phyloP scores from a whole-genome alignment of 2,888 invertebrate genomes.

The Theretra japonica region DNA sequence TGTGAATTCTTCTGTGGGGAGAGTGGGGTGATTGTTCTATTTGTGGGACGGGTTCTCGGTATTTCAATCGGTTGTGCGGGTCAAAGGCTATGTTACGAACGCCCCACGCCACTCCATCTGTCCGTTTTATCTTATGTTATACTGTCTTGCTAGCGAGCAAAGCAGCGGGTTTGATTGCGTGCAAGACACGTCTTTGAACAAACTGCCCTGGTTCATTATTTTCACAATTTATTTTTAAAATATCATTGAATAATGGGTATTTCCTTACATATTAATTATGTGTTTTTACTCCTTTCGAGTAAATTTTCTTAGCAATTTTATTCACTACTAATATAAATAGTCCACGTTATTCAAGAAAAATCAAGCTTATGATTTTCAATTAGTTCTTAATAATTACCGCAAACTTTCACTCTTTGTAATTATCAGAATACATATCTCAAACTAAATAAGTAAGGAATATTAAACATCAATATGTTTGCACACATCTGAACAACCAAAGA shows the following conservation, averaged over 20 bases:
- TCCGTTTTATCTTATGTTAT: slow-evolving; percentile 17
- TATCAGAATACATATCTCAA: too few species aligned
- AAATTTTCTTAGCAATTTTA: too few species aligned
- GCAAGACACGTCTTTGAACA: neutral
- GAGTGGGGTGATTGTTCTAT: neutral
- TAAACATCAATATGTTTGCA: neutral
- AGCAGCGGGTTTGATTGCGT: neutral
- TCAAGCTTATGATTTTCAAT: too few species aligned
- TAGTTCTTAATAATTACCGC: too few species aligned
- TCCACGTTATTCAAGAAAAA: too few species aligned
- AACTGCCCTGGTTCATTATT: neutral
- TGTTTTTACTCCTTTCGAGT: too few species aligned
- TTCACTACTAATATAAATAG: too few species aligned
- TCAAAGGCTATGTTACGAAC: slow-evolving; percentile 16
- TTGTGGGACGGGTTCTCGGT: slow-evolving; percentile 13
- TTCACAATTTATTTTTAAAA: neutral
- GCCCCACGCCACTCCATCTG: slow-evolving; percentile 20
- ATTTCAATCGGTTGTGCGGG: slow-evolving; percentile 5
- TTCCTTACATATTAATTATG: too few species aligned
- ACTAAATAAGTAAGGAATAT: neutral
- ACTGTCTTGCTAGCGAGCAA: neutral
- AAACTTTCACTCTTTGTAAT: too few species aligned
- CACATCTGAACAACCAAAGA: neutral
- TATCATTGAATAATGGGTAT: neutral
- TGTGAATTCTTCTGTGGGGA: neutral